Evolutionary conservation across 1,140 invertebrate genomes (phyloP).

Genomic region (Trichogramma pretiosum): DNA sequence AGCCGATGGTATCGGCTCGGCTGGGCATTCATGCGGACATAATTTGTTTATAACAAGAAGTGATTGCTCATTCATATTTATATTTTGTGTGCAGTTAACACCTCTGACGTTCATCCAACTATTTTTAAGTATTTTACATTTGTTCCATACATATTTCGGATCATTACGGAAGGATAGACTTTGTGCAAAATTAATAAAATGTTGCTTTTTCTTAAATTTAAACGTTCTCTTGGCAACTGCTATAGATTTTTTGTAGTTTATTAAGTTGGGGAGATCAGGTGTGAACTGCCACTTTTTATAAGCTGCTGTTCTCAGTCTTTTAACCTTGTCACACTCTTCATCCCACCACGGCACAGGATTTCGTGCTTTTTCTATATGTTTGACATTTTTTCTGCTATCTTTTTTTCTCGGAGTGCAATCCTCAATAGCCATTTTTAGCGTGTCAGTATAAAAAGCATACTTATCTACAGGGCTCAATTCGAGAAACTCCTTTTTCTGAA

Average conservation of each 20-base stretch:
- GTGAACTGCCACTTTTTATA: slow-evolving; percentile 4
- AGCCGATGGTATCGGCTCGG: too few relatives aligned
- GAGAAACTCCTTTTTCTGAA: background rate
- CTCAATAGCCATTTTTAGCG: slow-evolving; percentile 14
- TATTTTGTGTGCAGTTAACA: background rate
- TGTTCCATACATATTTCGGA: background rate
- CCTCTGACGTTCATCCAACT: background rate
- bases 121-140: slow-evolving; percentile 4
- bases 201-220: slow-evolving; percentile 7
- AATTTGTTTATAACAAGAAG: slow-evolving; percentile 2
- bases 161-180: background rate
- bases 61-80: background rate
- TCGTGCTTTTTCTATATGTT: background rate
- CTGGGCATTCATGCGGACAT: too few relatives aligned
- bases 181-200: slow-evolving; percentile 1
- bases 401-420: too few relatives aligned
- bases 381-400: slow-evolving; percentile 1
- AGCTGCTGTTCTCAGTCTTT: background rate
- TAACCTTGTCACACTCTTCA: slow-evolving; percentile 7
- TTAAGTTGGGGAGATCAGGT: background rate
- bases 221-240: background rate
- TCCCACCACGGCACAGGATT: slow-evolving; percentile 14
- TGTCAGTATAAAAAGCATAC: slow-evolving; percentile 12
- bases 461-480: background rate
- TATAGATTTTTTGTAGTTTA: slow-evolving; percentile 2